Conservation (phyloP, 2,797 vertebrate genomes). For the Phyllotis vaccarum region DNA sequence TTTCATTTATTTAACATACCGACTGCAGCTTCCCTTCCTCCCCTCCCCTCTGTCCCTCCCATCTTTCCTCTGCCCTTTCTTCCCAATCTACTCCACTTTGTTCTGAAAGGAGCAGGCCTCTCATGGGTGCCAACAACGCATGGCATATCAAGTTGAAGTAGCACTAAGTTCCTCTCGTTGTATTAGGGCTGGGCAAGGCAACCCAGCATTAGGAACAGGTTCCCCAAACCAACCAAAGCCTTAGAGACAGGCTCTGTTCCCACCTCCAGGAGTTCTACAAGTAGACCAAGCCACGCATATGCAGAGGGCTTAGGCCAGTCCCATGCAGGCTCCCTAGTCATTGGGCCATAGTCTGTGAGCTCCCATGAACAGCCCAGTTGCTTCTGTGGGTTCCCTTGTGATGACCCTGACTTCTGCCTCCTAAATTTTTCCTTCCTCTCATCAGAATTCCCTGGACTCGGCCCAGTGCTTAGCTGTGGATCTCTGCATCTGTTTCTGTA, state of each 20-base stretch:
- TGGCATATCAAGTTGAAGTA: neutral
- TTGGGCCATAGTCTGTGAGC: neutral
- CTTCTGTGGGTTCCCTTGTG: neutral
- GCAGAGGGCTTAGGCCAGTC: neutral
- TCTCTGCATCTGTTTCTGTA: neutral
- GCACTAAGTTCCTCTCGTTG: neutral
- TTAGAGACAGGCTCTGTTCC: neutral
- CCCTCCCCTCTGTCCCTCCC: accelerated
- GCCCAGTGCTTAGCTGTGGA: neutral
- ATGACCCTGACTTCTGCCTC: neutral
- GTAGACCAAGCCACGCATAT: neutral
- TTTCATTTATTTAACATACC: neutral
- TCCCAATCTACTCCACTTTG: neutral
- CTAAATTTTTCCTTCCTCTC: neutral
- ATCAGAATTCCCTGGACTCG: neutral
- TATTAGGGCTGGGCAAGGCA: neutral
- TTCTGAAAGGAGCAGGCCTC: neutral
- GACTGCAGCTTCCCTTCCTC: neutral
- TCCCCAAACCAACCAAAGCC: neutral
- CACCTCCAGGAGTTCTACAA: neutral
- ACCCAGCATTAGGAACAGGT: neutral
- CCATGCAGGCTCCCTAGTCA: neutral
- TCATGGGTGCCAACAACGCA: neutral
- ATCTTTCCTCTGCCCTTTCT: neutral
- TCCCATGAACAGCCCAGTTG: neutral